These are phyloP conservation scores for Limenitis camilla DNA, from an alignment of 2,888 invertebrate genomes.

Conservation along the genomic window DNA sequence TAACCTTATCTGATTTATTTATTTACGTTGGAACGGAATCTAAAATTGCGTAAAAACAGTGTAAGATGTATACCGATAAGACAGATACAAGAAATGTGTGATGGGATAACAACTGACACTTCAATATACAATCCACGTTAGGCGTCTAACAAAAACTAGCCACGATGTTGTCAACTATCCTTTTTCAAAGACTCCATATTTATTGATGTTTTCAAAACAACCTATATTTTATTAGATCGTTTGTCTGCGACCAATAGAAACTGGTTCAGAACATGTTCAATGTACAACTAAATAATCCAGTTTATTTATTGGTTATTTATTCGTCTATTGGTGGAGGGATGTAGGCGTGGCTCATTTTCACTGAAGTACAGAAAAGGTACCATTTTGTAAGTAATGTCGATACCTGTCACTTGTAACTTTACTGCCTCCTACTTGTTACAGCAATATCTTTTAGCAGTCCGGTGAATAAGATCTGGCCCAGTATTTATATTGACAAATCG, in stretches of 20 bases:
- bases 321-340: slow-evolving; percentile 38
- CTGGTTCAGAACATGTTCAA: slow-evolving; percentile 23
- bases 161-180: slow-evolving; percentile 17
- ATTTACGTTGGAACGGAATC: background rate
- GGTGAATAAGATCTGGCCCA: slow-evolving; percentile 3
- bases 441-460: slow-evolving; percentile 11
- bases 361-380: slow-evolving; percentile 29
- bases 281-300: slow-evolving; percentile 38
- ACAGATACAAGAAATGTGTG: slow-evolving; percentile 6
- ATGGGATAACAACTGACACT: slow-evolving; percentile 19
- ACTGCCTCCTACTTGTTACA: slow-evolving; percentile 20
- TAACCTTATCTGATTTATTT: too few species aligned
- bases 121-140: slow-evolving; percentile 16
- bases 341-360: slow-evolving; percentile 44
- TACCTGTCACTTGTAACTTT: slow-evolving; percentile 18
- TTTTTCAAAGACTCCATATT: slow-evolving; percentile 29
- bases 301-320: slow-evolving; percentile 51
- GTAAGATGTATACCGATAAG: slow-evolving; percentile 3
- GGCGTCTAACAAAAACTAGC: slow-evolving; percentile 21
- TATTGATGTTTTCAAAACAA: slow-evolving; percentile 42
- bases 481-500: slow-evolving; percentile 12
- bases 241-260: slow-evolving; percentile 27
- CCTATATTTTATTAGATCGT: slow-evolving; percentile 32
- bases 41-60: background rate
- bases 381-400: slow-evolving; percentile 25